Evolutionary conservation across 2,797 vertebrate genomes (phyloP), one percentile per base, ranked within the genome.

Genomic region (Microchirus variegatus): DNA sequence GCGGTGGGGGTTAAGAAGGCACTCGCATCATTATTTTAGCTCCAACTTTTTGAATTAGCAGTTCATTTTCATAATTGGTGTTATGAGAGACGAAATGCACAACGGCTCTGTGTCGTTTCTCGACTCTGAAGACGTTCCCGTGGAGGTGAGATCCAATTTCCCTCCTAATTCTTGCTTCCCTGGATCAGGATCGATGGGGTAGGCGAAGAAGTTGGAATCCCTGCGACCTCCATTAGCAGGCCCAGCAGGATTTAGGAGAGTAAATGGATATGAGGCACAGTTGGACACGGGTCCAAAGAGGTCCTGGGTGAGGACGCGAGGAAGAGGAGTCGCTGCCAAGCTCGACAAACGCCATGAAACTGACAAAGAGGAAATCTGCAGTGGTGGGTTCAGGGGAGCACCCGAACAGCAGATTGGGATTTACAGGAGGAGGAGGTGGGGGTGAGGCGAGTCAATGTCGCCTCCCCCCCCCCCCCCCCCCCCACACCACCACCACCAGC

Each of bases 401-500:
- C 53, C 75, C 57, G 41, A 6, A 38, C 49, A 59, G 70, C 15
- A 17, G 72, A 65, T 68, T 67, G 73, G 76, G 76, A 81, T 86
- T 86, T 76, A 67, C 62, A 71, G 58, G 55, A 71, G 55, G 65
- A 70, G 35, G 35, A 58, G 53, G 75, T 17, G 4, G 54, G 69
- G 72, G 70, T 69, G 73, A 69, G 67, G 58, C 4, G 38, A 43
- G 60, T 9, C 51, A 78, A 60, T 19, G 71, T 52, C 51, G 73
- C 81, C 57, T 63, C 73, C 66, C 53, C 64, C 75, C 80, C 57
- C 70, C 26, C 3, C 26, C 26, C 26, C 26, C n/a, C n/a, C n/a
- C n/a, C n/a, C n/a, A n/a, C n/a, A n/a, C n/a, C n/a, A n/a, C n/a
- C n/a, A n/a, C n/a, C n/a, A n/a, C n/a, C n/a, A n/a, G n/a, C n/a